phyloP scores from a whole-genome alignment of 2,113 vertebrate genomes.

The Entomyzon cyanotis region DNA sequence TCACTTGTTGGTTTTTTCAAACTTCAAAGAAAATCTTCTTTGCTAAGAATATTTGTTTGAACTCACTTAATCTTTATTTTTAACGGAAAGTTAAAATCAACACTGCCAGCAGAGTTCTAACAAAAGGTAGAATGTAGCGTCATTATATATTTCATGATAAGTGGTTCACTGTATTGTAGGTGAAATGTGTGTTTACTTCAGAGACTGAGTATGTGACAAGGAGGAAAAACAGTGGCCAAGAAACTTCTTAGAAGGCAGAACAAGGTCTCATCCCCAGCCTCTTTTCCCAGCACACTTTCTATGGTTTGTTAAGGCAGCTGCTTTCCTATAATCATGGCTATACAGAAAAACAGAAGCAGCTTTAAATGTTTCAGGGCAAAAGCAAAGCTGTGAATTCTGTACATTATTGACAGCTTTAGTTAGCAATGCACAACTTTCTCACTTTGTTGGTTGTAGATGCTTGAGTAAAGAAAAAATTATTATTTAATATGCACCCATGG shows the following conservation, averaged over 20 bases:
- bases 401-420: not conserved
- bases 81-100: not conserved
- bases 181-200: not conserved
- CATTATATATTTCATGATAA: not conserved
- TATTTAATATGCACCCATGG: not conserved
- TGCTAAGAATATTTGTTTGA: constrained; percentile 32
- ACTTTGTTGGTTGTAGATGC: not conserved
- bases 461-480: not conserved
- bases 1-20: constrained; percentile 28
- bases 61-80: not conserved
- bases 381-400: not conserved
- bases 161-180: not conserved
- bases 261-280: not conserved
- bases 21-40: constrained; percentile 37
- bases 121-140: not conserved
- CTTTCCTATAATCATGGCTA: not conserved
- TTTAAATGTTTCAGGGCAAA: not conserved
- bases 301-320: not conserved
- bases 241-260: not conserved
- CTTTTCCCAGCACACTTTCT: not conserved
- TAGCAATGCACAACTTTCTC: not conserved
- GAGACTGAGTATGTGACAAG: not conserved
- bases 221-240: not conserved
- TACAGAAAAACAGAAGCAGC: not conserved
- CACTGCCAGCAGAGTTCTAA: not conserved